These are phyloP conservation scores for Gryllus longicercus DNA, from an alignment of 2,888 invertebrate genomes.

Conservation along the genomic window DNA sequence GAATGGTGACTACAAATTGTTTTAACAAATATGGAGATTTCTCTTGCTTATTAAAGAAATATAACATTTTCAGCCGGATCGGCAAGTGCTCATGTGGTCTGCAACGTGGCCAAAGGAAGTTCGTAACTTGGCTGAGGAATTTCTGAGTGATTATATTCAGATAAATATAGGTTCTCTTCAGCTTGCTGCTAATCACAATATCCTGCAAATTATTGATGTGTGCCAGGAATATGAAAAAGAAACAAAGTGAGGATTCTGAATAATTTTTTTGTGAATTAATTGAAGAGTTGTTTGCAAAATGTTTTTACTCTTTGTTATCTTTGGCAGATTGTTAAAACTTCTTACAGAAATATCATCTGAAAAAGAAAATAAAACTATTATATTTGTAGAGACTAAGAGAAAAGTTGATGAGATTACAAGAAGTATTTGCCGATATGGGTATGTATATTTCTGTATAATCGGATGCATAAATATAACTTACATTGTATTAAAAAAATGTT, in stretches of 20 bases:
- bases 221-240: constrained; percentile 95
- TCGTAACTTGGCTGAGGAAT: constrained; percentile 89
- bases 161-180: constrained; percentile 96
- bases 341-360: constrained; percentile 88
- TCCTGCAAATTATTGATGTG: constrained; percentile 86
- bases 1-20: not conserved
- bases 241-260: constrained; percentile 36
- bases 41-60: not conserved
- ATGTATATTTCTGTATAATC: constrained; percentile 40
- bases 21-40: not conserved
- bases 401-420: constrained; percentile 90
- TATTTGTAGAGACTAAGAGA: constrained; percentile 97
- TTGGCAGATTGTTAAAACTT: constrained; percentile 66
- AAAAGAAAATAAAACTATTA: constrained; percentile 92
- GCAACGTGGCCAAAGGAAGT: constrained; percentile 99
- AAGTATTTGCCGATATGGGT: constrained; percentile 85
- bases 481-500: too few relatives aligned
- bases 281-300: not conserved
- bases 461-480: too few relatives aligned
- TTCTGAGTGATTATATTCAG: constrained; percentile 91
- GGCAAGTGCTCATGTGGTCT: constrained; percentile 90
- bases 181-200: constrained; percentile 90
- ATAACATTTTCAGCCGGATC: constrained; percentile 28
- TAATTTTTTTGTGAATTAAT: not conserved
- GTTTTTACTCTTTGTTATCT: constrained; percentile 29